Percentiles rank a stretch among this genome's conserved stretches.
Evolutionary conservation across 2,113 vertebrate genomes (phyloP).

Genomic region (Electrona antarctica): DNA sequence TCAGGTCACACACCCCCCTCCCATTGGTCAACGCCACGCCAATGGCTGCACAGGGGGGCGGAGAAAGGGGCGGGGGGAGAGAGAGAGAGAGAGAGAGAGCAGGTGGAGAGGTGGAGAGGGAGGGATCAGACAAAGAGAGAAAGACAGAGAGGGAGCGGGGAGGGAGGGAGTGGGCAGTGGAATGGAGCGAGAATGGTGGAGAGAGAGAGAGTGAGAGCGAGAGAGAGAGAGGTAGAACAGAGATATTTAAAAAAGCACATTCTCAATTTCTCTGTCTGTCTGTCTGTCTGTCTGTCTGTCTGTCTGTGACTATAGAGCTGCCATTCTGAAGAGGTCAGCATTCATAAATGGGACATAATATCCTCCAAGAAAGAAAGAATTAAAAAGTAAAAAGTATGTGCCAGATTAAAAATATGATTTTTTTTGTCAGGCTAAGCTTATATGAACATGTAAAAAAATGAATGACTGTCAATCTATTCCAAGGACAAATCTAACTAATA

Average conservation of each 20-base stretch:
- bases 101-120: constrained; percentile 68
- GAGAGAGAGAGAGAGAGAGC: constrained; percentile 54
- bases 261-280: constrained; percentile 6
- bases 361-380: no score
- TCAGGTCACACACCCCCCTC: constrained; percentile 75
- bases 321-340: no score
- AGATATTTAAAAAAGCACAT: constrained; percentile 75
- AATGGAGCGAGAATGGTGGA: constrained; percentile 51
- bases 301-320: background rate
- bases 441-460: no score
- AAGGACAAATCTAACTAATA: no score
- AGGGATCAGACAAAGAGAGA: constrained; percentile 70
- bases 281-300: constrained; percentile 11
- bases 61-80: constrained; percentile 73
- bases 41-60: constrained; percentile 82
- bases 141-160: constrained; percentile 50
- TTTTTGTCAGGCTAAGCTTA: no score
- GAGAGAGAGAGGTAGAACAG: constrained; percentile 64
- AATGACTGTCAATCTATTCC: no score
- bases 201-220: constrained; percentile 53
- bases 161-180: constrained; percentile 42
- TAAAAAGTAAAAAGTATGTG: no score
- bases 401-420: no score
- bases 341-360: no score
- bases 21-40: constrained; percentile 87